Evolutionary conservation across 2,113 vertebrate genomes (phyloP), one percentile per base, ranked within the genome.

Genomic region (Microtus richardsoni): DNA sequence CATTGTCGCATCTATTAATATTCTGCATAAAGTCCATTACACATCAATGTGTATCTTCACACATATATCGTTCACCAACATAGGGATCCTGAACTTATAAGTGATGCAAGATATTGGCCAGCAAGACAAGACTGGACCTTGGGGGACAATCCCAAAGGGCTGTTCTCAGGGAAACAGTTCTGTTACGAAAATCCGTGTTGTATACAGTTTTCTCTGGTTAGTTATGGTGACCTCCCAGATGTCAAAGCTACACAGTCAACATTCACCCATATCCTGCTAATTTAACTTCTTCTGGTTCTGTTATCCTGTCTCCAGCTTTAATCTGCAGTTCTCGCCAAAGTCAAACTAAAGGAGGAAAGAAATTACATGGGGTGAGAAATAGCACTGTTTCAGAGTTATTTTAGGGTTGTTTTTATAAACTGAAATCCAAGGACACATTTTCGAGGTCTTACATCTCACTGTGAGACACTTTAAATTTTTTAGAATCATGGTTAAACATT

Each of bases 401-500:
- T 91, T 91, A 44, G 22, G 49, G 47, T 30, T 66, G 39, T 39
- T 88, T 94, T 90, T 36, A 54, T 30, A 86, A 90, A 80, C 14
- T 62, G 4, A 94, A 90, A 39, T 41, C 14, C 86, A 88, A 80
- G 87, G 68, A 71, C 79, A 94, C 62, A 5, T 84, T 93, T 91
- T 84, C 80, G 70, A 91, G 36, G 41, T 85, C 39, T 68, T 92
- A 10, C 17, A 30, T 22, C 74, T 93, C 12, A 36, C 64, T 71
- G 3, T 1, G 28, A 66, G 70, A 93, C 39, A 91, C 73, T 47
- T 52, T 17, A 54, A 62, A 10, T 44, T 47, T 86, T 75, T 87
- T 49, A 64, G 41, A 28, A 88, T 47, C 80, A 60, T 1, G 26
- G 39, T 39, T 26, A 91, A 77, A 68, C 39, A 30, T 28, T 78